A percentile compares a stretch with the other conserved stretches of the same genome.
These are phyloP conservation scores for Cecidostiba fungosa DNA, from an alignment of 2,888 invertebrate species.

Conservation along the genomic window DNA sequence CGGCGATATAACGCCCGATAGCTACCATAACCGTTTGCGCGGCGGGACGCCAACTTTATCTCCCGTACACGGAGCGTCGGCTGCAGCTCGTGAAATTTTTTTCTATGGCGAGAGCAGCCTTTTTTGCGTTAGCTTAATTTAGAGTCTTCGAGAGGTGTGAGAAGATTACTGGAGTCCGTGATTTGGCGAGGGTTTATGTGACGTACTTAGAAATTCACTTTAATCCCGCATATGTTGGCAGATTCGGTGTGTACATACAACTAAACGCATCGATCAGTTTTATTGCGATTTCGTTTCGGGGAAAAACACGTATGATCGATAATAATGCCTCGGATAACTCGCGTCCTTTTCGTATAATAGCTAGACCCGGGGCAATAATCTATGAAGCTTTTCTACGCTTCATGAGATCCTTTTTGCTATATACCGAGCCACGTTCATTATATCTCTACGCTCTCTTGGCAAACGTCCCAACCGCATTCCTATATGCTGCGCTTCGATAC, in stretches of 20 bases:
- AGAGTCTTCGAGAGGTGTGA: background rate
- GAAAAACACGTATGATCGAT: background rate
- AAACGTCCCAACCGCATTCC: conserved; percentile 26
- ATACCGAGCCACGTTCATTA: conserved; percentile 43
- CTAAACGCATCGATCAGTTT: background rate
- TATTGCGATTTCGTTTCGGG: background rate
- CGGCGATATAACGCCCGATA: conserved; percentile 46
- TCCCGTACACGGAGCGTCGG: background rate
- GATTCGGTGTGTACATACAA: too few relatives aligned
- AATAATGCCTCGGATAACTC: background rate
- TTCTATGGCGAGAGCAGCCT: background rate
- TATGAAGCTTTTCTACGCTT: conserved; percentile 6
- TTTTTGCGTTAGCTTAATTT: conserved; percentile 28
- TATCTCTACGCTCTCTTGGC: conserved; percentile 16
- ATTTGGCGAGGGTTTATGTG: background rate
- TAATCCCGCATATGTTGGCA: too few relatives aligned
- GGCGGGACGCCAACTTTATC: conserved; percentile 40
- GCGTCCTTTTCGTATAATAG: background rate
- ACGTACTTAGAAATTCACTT: background rate
- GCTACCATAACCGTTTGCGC: conserved; percentile 51
- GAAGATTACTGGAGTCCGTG: background rate
- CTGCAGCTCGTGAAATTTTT: conserved; percentile 32
- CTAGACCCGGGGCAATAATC: background rate
- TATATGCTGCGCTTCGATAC: conserved; percentile 20
- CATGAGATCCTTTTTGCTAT: conserved; percentile 5